Evolutionary conservation across 2,888 invertebrate species (phyloP).

Genomic region (Drosophila paracracens): DNA sequence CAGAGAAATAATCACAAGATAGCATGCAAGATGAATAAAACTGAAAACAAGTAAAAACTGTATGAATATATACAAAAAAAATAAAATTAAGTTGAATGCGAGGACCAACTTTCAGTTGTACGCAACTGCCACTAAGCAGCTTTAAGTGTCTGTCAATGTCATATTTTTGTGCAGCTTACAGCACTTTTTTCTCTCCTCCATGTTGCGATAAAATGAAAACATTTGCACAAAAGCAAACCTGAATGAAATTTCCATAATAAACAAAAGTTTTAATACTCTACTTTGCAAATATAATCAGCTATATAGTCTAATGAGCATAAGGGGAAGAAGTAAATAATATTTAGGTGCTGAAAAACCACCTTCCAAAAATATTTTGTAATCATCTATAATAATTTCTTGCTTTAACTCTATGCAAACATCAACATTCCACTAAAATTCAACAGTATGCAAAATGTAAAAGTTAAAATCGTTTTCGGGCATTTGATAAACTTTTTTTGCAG

Average conservation of each 20-base stretch:
- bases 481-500: constrained; percentile 30
- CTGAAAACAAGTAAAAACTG: constrained; percentile 7
- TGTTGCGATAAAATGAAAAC: constrained; percentile 59
- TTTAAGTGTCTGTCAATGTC: constrained; percentile 79
- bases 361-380: not conserved
- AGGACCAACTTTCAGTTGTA: constrained; percentile 59
- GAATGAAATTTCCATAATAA: constrained; percentile 5
- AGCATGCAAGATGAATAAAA: constrained; percentile 12
- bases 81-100: constrained; percentile 21
- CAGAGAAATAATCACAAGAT: constrained; percentile 55
- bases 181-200: constrained; percentile 47
- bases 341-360: not conserved
- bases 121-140: constrained; percentile 68
- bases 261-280: constrained; percentile 5
- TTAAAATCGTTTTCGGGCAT: constrained; percentile 29
- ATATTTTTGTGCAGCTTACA: constrained; percentile 71
- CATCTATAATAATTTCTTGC: too few relatives aligned
- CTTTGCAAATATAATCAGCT: not conserved
- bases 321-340: not conserved
- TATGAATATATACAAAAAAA: constrained; percentile 14
- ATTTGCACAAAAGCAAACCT: constrained; percentile 47
- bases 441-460: constrained; percentile 19
- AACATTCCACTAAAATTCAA: constrained; percentile 1
- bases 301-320: not conserved
- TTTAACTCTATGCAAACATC: not conserved